Conservation (phyloP, 2,113 vertebrate species). For the Campylomormyrus tamandua region DNA sequence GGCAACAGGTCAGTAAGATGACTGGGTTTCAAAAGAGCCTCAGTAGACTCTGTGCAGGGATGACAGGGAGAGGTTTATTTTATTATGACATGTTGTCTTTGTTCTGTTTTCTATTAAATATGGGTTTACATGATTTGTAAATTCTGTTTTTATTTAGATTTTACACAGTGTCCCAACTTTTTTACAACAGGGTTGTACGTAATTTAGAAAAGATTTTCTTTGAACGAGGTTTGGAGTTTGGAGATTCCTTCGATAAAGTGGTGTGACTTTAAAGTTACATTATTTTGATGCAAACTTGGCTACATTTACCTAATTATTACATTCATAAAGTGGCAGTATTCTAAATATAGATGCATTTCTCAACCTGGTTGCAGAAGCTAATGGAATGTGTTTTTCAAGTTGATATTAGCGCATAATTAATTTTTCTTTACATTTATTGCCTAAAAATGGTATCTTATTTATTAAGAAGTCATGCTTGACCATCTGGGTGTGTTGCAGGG, state of each 20-base stretch:
- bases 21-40: too few species aligned
- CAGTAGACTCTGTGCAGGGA: too few species aligned
- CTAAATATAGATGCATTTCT: too few species aligned
- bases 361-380: neutral
- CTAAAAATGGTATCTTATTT: neutral
- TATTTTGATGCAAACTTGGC: neutral
- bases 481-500: neutral
- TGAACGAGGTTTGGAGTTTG: neutral
- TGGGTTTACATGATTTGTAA: too few species aligned
- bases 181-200: too few species aligned
- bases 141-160: too few species aligned
- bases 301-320: neutral
- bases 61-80: too few species aligned
- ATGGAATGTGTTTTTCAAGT: neutral
- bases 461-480: neutral
- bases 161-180: too few species aligned
- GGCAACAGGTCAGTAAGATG: too few species aligned
- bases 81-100: too few species aligned
- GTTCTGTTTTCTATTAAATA: too few species aligned
- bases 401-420: neutral
- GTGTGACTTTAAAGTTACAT: neutral
- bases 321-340: neutral
- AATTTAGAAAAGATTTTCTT: neutral
- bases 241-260: neutral
- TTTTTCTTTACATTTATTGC: neutral